Evolutionary conservation across 2,113 vertebrate species (phyloP).

Genomic region (Tragelaphus imberbis): DNA sequence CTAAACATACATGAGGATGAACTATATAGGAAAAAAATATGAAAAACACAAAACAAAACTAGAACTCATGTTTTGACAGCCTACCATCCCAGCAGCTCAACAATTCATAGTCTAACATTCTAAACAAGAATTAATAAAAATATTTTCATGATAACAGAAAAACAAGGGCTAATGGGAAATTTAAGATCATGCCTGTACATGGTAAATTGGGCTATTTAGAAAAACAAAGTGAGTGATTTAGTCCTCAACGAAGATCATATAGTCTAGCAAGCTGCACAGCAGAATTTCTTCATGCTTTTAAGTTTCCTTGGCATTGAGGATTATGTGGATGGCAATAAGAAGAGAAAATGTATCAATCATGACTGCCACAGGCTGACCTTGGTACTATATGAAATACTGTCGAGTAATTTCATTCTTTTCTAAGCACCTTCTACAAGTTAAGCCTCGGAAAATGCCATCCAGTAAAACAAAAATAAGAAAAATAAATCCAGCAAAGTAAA

Average conservation of each 20-base stretch:
- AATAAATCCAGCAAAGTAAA: neutral
- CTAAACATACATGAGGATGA: neutral
- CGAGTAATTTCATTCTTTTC: neutral
- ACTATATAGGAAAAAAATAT: neutral
- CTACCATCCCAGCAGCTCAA: neutral
- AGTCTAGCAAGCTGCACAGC: neutral
- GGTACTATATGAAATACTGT: neutral
- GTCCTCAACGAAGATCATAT: neutral
- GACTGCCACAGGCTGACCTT: neutral
- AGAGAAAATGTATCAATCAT: neutral
- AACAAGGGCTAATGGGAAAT: neutral
- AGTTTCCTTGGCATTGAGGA: neutral
- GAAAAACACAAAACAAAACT: neutral
- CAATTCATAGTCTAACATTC: neutral
- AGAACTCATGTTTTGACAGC: neutral
- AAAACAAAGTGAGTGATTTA: neutral
- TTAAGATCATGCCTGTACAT: neutral
- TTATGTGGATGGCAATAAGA: neutral
- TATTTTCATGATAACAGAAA: neutral
- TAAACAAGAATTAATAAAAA: neutral
- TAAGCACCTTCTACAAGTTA: neutral
- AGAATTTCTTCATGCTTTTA: neutral
- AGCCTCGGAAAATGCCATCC: neutral
- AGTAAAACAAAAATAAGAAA: neutral
- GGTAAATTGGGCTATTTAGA: neutral